A percentile compares a stretch with the other conserved stretches of the same genome.
Evolutionary conservation across 2,888 invertebrate genomes (phyloP).

Genomic region (Lomographa bimaculata): DNA sequence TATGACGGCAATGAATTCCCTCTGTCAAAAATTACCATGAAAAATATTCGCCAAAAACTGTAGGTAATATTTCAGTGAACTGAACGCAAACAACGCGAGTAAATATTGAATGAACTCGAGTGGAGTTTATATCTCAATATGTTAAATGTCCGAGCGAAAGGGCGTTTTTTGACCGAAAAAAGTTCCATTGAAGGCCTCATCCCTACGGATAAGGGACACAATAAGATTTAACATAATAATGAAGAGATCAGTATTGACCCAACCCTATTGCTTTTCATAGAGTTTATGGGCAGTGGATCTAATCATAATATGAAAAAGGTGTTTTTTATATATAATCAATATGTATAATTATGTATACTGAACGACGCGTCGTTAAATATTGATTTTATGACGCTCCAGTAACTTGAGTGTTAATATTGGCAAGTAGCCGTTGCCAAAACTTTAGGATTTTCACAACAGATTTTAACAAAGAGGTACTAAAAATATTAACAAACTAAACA

Average conservation of each 20-base stretch:
- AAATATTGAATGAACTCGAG: conserved; percentile 65
- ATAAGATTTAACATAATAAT: conserved; percentile 71
- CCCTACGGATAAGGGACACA: conserved; percentile 58
- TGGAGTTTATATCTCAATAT: conserved; percentile 63
- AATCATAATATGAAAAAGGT: conserved; percentile 23
- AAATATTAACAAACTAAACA: no score
- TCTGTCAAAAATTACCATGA: conserved; percentile 34
- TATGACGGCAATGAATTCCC: conserved; percentile 29
- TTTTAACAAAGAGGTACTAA: no score
- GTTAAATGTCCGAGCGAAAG: conserved; percentile 57
- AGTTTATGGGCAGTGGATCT: conserved; percentile 25
- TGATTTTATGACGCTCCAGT: no score
- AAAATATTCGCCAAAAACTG: conserved; percentile 34
- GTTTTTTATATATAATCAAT: no score
- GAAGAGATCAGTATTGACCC: conserved; percentile 48
- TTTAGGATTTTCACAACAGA: no score
- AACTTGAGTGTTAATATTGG: no score
- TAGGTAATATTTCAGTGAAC: conserved; percentile 39
- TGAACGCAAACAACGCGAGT: conserved; percentile 43
- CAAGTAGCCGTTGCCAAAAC: no score
- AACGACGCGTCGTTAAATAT: no score
- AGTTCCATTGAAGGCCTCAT: conserved; percentile 52
- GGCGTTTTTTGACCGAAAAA: conserved; percentile 47
- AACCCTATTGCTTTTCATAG: conserved; percentile 36
- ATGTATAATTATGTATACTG: no score